Evolutionary conservation across 2,113 vertebrate genomes (phyloP).

Genomic region (Proteles cristata): DNA sequence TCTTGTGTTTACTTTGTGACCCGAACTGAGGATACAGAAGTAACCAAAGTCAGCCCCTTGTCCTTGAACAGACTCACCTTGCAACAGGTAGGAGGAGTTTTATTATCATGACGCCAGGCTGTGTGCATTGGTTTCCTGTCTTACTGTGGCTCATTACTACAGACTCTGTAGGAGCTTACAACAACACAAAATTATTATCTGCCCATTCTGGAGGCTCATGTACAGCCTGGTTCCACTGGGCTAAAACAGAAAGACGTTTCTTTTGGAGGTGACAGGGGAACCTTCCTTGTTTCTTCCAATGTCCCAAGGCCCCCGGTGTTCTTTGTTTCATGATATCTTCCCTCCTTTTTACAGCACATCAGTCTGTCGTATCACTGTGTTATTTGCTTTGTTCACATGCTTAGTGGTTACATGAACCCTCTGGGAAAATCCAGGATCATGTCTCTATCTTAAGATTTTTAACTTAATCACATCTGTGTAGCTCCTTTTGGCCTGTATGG

Average conservation of each 20-base stretch:
- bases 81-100: not conserved
- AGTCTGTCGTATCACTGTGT: not conserved
- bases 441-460: not conserved
- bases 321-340: not conserved
- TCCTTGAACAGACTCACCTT: not conserved
- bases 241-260: not conserved
- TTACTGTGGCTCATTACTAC: fast-evolving
- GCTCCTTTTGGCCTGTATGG: not conserved
- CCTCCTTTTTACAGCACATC: not conserved
- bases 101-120: fast-evolving
- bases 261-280: not conserved
- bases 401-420: too few relatives aligned
- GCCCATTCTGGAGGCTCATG: too few relatives aligned
- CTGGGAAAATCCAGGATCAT: not conserved
- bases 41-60: not conserved
- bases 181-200: not conserved
- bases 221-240: fast-evolving
- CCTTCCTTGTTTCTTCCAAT: not conserved
- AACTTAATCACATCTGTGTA: not conserved
- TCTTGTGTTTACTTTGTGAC: not conserved
- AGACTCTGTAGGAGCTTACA: not conserved
- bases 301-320: fast-evolving
- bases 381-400: not conserved
- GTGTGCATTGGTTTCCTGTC: fast-evolving
- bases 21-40: not conserved